These are phyloP conservation scores for Atta colombica DNA, from an alignment of 1,140 invertebrate species.

Conservation along the genomic window DNA sequence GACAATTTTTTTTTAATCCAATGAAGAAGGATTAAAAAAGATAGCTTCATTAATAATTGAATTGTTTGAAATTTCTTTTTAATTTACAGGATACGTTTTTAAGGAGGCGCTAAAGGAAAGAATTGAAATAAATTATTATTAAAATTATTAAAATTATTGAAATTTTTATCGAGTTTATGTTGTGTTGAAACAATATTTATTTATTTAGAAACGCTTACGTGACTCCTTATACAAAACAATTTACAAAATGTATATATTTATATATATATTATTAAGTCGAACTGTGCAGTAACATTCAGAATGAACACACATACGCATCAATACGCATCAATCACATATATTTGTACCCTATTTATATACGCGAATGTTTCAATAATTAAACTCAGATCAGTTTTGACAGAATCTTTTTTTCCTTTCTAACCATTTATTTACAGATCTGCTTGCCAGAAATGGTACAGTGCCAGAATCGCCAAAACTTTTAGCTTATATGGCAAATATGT, in stretches of 20 bases:
- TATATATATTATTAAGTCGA: slow-evolving; percentile 73
- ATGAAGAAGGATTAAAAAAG: not conserved
- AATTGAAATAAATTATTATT: not conserved
- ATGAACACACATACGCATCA: slow-evolving; percentile 78
- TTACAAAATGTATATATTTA: slow-evolving; percentile 81
- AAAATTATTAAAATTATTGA: not conserved
- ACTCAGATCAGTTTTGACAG: slow-evolving; percentile 77
- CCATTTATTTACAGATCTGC: not conserved
- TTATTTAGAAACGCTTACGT: slow-evolving; percentile 10
- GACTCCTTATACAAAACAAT: slow-evolving; percentile 63
- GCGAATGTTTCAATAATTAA: slow-evolving; percentile 86
- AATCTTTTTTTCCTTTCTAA: not conserved
- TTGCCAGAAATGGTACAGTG: not conserved
- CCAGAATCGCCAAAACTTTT: not conserved
- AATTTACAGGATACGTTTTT: not conserved
- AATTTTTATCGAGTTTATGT: not conserved
- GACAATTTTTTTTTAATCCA: not conserved
- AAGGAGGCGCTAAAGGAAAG: not conserved
- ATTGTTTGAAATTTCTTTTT: not conserved
- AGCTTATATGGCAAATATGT: not conserved
- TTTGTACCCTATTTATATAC: slow-evolving; percentile 86
- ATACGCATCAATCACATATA: slow-evolving; percentile 81
- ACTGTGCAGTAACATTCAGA: slow-evolving; percentile 70
- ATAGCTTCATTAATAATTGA: not conserved
- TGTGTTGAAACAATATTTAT: not conserved